These are phyloP conservation scores for Atherinosoma microstoma DNA, from an alignment of 2,797 vertebrate genomes.

Conservation along the genomic window DNA sequence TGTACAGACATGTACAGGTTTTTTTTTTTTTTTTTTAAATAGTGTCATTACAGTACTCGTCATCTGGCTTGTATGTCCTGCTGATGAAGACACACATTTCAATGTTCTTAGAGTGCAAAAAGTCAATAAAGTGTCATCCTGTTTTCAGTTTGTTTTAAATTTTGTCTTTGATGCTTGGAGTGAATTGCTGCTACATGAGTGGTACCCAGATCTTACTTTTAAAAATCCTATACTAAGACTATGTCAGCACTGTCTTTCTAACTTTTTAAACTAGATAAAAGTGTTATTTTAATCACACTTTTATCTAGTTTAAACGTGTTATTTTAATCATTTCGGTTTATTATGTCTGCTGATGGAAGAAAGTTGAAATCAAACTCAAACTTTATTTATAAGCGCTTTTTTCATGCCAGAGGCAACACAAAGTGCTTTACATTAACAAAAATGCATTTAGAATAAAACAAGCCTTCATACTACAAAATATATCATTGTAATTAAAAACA, in stretches of 20 bases:
- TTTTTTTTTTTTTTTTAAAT: slow-evolving; percentile 43
- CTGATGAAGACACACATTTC: slow-evolving; percentile 40
- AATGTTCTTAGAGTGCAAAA: slow-evolving; percentile 43
- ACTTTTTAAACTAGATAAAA: neutral
- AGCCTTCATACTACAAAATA: too few species aligned
- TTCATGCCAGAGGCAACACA: too few species aligned
- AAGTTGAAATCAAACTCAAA: too few species aligned
- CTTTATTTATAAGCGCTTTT: too few species aligned
- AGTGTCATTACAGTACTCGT: slow-evolving; percentile 37
- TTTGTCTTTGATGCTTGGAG: slow-evolving; percentile 8
- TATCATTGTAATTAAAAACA: too few species aligned
- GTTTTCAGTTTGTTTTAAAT: slow-evolving; percentile 40
- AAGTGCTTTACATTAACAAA: too few species aligned
- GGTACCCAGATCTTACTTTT: neutral
- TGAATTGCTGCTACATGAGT: neutral
- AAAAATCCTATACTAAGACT: neutral
- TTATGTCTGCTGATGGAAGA: too few species aligned
- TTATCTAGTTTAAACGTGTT: neutral
- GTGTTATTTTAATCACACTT: neutral
- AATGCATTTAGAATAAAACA: too few species aligned
- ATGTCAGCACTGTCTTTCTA: neutral
- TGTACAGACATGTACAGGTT: slow-evolving; percentile 58
- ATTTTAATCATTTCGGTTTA: neutral
- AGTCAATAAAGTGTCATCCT: slow-evolving; percentile 64
- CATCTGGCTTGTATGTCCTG: slow-evolving; percentile 41